phyloP scores from a whole-genome alignment of 1,140 invertebrate species.

The Adelges cooleyi region DNA sequence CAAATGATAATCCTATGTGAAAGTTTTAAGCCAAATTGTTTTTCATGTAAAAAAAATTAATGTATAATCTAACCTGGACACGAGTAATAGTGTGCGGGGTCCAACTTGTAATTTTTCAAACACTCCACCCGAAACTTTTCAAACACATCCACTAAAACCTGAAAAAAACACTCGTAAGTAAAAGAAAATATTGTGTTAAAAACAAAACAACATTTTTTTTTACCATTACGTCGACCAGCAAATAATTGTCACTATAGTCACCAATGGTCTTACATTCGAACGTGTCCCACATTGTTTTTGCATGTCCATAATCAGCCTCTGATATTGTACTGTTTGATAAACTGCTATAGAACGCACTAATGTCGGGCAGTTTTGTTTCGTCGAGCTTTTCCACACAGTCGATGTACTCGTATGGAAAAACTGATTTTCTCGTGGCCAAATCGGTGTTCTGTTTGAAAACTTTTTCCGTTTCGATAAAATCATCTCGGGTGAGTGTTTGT shows the following conservation, averaged over 20 bases:
- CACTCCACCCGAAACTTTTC: not conserved
- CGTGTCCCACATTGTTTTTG: not conserved
- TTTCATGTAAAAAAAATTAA: too few species aligned
- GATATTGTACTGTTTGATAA: not conserved
- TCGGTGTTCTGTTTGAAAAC: not conserved
- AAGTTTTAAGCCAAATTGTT: too few species aligned
- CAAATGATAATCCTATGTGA: too few species aligned
- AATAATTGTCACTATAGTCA: not conserved
- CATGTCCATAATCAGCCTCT: not conserved
- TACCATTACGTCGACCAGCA: not conserved
- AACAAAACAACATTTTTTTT: too few species aligned
- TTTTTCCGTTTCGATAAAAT: not conserved
- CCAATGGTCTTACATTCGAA: not conserved
- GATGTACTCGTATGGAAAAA: not conserved
- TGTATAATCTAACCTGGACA: too few species aligned
- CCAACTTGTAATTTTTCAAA: not conserved
- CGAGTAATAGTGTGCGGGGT: not conserved
- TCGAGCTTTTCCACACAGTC: not conserved
- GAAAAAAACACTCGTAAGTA: too few species aligned
- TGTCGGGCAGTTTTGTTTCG: not conserved
- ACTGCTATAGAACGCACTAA: not conserved
- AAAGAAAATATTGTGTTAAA: too few species aligned
- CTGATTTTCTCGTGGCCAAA: conserved; percentile 4
- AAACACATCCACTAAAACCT: not conserved
- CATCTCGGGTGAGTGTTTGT: not conserved